Evolutionary conservation across 2,797 vertebrate genomes (phyloP).

Genomic region (Tachyglossus aculeatus): DNA sequence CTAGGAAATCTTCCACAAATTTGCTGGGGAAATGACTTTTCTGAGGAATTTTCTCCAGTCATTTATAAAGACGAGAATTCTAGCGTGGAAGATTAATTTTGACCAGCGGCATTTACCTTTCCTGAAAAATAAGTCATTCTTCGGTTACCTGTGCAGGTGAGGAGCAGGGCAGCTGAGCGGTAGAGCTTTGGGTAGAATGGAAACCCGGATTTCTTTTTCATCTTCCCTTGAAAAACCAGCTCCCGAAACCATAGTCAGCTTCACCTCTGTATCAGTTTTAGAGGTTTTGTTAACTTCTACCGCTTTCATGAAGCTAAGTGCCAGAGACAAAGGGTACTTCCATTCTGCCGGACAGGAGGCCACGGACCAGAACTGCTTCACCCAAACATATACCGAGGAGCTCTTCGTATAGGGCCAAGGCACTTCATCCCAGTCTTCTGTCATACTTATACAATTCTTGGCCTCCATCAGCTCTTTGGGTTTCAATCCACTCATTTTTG

Average conservation of each 20-base stretch:
- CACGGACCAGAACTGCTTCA: conserved; percentile 82
- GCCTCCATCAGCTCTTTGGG: background rate
- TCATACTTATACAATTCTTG: background rate
- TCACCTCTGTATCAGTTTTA: background rate
- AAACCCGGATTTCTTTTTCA: conserved; percentile 25
- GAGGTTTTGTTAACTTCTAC: background rate
- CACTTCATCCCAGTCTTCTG: background rate
- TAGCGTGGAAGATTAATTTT: background rate
- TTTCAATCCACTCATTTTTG: background rate
- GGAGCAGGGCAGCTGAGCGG: conserved; percentile 82
- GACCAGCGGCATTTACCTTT: background rate
- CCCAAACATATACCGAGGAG: conserved; percentile 72
- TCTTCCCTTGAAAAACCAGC: conserved; percentile 3
- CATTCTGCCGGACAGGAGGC: conserved; percentile 74
- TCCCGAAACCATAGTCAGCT: background rate
- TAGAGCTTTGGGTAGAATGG: conserved; percentile 76
- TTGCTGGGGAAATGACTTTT: background rate
- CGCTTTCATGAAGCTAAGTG: conserved; percentile 57
- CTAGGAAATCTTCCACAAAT: background rate
- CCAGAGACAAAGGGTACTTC: conserved; percentile 84
- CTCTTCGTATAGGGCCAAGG: conserved; percentile 31
- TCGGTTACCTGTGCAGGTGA: conserved; percentile 86
- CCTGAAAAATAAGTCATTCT: background rate
- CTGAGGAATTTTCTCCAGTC: background rate
- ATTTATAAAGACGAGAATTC: conserved; percentile 7